A percentile compares a stretch with the other conserved stretches of the same genome.
Conservation (phyloP, 53 echinoderm and acorn worm genomes). For the Holothuria scabra region DNA sequence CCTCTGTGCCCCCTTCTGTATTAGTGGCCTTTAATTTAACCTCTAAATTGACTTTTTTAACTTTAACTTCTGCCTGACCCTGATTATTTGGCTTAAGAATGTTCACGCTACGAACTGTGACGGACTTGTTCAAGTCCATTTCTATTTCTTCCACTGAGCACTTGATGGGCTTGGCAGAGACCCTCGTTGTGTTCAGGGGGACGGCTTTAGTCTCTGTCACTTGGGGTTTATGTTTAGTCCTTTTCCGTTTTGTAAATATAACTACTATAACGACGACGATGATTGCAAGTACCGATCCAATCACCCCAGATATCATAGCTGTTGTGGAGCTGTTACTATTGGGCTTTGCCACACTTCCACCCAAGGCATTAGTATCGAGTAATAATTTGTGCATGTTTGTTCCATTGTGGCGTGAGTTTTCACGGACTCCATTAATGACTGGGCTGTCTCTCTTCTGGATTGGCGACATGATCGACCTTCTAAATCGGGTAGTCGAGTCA, state of each 20-base stretch:
- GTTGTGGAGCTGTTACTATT: neutral
- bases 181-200: conserved; percentile 49
- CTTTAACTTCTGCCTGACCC: conserved; percentile 66
- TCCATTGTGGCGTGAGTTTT: conserved; percentile 77
- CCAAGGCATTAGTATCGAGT: conserved; percentile 65
- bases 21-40: conserved; percentile 67
- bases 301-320: conserved; percentile 17
- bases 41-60: conserved; percentile 97
- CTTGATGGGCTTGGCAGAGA: conserved; percentile 50
- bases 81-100: conserved; percentile 79
- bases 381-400: conserved; percentile 89
- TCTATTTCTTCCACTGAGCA: conserved; percentile 67
- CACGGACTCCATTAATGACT: conserved; percentile 57
- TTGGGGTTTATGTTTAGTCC: conserved; percentile 33
- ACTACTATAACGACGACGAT: conserved; percentile 58
- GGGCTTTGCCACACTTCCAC: neutral
- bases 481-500: conserved; percentile 68
- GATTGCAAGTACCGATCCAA: conserved; percentile 50
- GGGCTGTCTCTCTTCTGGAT: conserved; percentile 60
- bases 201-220: conserved; percentile 47
- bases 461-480: conserved; percentile 78
- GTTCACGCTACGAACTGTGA: conserved; percentile 89
- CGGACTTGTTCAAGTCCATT: conserved; percentile 87
- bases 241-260: conserved; percentile 51
- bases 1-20: conserved; percentile 88